phyloP scores from a whole-genome alignment of 2,797 vertebrate species.

The Babyrousa celebensis region DNA sequence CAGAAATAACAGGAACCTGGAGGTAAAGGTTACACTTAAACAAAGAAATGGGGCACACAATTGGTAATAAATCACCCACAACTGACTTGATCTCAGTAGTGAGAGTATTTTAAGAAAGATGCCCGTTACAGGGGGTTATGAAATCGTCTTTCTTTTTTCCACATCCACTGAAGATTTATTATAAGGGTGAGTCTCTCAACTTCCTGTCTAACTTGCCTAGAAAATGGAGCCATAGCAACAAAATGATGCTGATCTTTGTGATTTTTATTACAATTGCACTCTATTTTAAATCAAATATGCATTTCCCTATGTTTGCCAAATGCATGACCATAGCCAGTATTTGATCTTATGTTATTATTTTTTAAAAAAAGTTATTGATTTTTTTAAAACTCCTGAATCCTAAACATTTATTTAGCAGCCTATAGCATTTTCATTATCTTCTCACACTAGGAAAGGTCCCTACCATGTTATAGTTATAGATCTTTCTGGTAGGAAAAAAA shows the following conservation, averaged over 20 bases:
- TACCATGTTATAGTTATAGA: background rate
- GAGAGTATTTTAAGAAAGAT: constrained; percentile 6
- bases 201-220: background rate
- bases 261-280: background rate
- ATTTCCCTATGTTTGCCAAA: background rate
- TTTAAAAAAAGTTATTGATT: background rate
- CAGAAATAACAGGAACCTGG: background rate
- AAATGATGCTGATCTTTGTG: background rate
- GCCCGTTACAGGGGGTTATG: background rate
- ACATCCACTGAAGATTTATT: constrained; percentile 14
- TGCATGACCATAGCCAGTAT: background rate
- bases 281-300: background rate
- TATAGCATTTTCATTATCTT: constrained; percentile 22
- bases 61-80: background rate
- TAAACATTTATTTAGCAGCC: background rate
- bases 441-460: background rate
- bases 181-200: background rate
- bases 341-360: background rate
- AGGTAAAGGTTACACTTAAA: background rate
- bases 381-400: background rate
- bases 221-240: background rate
- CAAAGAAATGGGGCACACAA: background rate
- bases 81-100: background rate
- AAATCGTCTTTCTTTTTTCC: background rate
- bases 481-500: background rate